Percentiles rank a stretch among this genome's conserved stretches.
phyloP scores from a whole-genome alignment of 37 sponge, comb jelly and placozoan genomes.

The Crambe crambe region DNA sequence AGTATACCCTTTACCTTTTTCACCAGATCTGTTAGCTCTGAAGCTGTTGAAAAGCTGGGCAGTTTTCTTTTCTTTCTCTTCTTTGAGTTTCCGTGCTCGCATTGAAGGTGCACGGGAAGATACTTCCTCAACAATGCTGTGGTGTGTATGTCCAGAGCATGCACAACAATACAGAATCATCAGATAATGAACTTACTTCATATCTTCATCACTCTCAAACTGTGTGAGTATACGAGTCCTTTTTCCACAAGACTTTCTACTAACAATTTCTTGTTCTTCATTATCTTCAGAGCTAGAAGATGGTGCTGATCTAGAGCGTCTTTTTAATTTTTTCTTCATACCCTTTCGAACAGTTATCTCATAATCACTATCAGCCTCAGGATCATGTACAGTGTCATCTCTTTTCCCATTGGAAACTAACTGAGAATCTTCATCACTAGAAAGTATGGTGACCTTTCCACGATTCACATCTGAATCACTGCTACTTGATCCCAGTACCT shows the following conservation, averaged over 20 bases:
- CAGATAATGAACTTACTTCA: neutral
- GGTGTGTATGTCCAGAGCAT: neutral
- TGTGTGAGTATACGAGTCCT: neutral
- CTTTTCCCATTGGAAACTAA: neutral
- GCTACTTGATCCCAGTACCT: neutral
- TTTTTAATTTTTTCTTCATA: neutral
- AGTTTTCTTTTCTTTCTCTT: neutral
- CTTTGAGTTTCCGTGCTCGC: constrained; percentile 1
- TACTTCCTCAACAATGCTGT: neutral
- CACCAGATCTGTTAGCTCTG: neutral
- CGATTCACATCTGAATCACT: constrained; percentile 3
- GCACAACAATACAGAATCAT: neutral
- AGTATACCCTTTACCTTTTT: too few species aligned
- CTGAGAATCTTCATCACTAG: neutral
- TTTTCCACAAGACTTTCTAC: neutral
- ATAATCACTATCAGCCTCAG: neutral
- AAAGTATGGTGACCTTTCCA: neutral
- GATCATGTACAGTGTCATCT: neutral
- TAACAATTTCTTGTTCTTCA: neutral
- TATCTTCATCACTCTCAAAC: constrained; percentile 31
- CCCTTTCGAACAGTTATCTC: neutral
- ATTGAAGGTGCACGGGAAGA: neutral
- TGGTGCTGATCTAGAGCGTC: too few species aligned
- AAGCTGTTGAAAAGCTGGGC: neutral
- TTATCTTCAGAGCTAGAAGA: constrained; percentile 7